phyloP scores from a whole-genome alignment of 2,888 invertebrate genomes.

The Heliconius erato region DNA sequence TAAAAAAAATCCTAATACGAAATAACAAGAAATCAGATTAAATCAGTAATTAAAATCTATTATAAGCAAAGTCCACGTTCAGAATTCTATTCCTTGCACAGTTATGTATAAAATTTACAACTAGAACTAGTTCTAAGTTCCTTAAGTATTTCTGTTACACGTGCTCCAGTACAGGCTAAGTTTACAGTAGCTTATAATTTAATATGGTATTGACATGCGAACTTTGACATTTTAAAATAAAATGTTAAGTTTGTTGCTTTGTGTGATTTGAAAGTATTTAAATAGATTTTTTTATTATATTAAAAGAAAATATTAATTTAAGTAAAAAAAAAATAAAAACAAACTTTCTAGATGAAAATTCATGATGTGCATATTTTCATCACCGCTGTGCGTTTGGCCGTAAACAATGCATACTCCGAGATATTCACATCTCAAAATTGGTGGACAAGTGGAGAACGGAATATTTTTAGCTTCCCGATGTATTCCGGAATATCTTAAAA shows the following conservation, averaged over 20 bases:
- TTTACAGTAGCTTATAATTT: conserved; percentile 54
- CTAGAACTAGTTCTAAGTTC: conserved; percentile 39
- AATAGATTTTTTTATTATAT: background rate
- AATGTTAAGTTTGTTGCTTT: background rate
- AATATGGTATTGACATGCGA: conserved; percentile 50
- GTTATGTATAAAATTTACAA: conserved; percentile 42
- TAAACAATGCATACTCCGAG: too few relatives aligned
- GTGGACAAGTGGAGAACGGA: too few relatives aligned
- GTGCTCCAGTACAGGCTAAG: conserved; percentile 47
- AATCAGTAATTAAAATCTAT: too few relatives aligned
- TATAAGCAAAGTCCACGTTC: background rate
- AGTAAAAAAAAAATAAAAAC: too few relatives aligned
- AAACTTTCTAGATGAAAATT: too few relatives aligned
- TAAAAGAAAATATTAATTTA: too few relatives aligned
- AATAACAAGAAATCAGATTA: too few relatives aligned
- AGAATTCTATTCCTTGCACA: conserved; percentile 34
- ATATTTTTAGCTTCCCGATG: too few relatives aligned
- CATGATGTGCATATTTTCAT: too few relatives aligned
- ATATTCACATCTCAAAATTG: too few relatives aligned
- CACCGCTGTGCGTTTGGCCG: too few relatives aligned
- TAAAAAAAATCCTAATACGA: background rate
- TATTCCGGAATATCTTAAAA: too few relatives aligned
- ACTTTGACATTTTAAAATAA: conserved; percentile 30
- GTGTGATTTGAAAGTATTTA: background rate
- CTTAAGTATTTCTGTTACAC: conserved; percentile 45